phyloP scores from a whole-genome alignment of 2,113 vertebrate genomes.

The Eudyptes chrysolophus region DNA sequence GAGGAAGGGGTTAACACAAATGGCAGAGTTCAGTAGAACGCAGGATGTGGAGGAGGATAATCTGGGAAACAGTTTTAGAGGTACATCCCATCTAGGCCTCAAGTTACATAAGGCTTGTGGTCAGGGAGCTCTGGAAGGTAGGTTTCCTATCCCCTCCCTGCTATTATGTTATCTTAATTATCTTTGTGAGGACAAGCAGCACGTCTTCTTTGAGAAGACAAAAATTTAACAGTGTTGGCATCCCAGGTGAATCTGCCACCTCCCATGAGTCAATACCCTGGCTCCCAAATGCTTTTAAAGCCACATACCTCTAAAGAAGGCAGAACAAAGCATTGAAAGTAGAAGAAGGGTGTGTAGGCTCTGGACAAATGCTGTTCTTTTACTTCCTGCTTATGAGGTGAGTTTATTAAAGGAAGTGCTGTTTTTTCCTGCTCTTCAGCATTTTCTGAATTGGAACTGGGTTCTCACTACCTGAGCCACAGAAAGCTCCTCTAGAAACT shows the following conservation, averaged over 20 bases:
- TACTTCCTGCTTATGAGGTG: neutral
- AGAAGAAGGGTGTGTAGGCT: neutral
- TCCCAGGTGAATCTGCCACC: neutral
- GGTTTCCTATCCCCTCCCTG: neutral
- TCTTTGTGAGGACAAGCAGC: neutral
- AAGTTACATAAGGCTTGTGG: neutral
- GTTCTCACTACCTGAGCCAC: neutral
- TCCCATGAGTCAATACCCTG: neutral
- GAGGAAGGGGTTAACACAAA: neutral
- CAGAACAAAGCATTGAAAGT: neutral
- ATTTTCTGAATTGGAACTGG: neutral
- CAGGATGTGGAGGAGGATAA: neutral
- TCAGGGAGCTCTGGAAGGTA: neutral
- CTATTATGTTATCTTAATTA: neutral
- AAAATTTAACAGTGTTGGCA: neutral
- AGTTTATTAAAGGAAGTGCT: neutral
- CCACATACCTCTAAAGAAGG: neutral
- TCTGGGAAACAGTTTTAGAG: neutral
- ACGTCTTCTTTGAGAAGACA: neutral
- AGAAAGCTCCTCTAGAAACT: neutral
- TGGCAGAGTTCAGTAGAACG: neutral
- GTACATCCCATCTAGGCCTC: neutral
- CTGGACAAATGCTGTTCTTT: neutral
- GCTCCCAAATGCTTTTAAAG: neutral
- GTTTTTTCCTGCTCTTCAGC: neutral